These are phyloP conservation scores for Deilephila porcellus DNA, from an alignment of 2,888 invertebrate genomes.

Conservation along the genomic window DNA sequence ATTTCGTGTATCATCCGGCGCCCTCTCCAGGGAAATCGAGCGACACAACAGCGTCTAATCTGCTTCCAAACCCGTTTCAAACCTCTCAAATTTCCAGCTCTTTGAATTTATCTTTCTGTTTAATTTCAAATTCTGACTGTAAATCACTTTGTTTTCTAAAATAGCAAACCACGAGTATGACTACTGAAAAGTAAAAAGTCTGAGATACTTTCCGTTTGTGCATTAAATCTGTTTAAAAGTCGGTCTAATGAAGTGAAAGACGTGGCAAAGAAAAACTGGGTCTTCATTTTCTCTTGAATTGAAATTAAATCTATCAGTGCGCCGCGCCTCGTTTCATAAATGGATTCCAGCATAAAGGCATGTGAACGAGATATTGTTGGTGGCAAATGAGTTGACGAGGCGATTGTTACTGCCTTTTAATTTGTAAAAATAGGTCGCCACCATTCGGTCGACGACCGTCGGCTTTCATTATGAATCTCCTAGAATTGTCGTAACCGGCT, in stretches of 20 bases:
- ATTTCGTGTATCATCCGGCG: conserved; percentile 51
- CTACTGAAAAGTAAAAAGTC: not conserved
- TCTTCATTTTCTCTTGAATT: conserved; percentile 45
- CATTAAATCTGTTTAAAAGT: conserved; percentile 9
- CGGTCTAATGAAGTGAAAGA: conserved; percentile 17
- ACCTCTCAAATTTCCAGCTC: not conserved
- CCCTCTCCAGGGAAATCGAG: conserved; percentile 60
- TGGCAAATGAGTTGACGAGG: conserved; percentile 67
- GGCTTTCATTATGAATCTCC: conserved; percentile 50
- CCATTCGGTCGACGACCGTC: conserved; percentile 66
- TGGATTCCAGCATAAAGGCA: conserved; percentile 55
- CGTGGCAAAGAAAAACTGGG: conserved; percentile 22
- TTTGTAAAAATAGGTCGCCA: conserved; percentile 72
- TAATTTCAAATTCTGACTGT: not conserved
- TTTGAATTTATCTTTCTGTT: not conserved
- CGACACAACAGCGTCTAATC: conserved; percentile 54
- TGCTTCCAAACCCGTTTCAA: conserved; percentile 47
- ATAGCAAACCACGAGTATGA: not conserved
- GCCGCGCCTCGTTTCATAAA: conserved; percentile 51
- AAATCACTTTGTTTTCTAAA: not conserved
- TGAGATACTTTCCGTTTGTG: not conserved
- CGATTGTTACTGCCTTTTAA: conserved; percentile 71
- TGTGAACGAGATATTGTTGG: conserved; percentile 63
- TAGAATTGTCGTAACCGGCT: conserved; percentile 45
- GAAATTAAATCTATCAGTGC: conserved; percentile 48